Evolutionary conservation across 2,797 vertebrate genomes (phyloP).

Genomic region (Melanotaenia parkinsoni): DNA sequence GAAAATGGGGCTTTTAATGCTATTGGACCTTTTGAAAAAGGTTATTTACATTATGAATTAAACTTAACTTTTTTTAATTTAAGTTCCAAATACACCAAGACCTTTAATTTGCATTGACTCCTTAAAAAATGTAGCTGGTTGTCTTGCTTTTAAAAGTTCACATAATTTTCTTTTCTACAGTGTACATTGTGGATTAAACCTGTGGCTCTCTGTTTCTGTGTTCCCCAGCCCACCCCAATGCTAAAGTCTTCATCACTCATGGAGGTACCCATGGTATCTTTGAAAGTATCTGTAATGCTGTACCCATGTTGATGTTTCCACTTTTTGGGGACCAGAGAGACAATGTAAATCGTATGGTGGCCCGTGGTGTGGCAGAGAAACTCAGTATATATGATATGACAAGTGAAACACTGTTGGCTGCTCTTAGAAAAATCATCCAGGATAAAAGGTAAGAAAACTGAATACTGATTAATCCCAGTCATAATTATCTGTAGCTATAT

Average conservation of each 20-base stretch:
- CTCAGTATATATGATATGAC: slow-evolving; percentile 85
- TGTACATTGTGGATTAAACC: neutral
- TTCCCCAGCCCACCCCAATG: slow-evolving; percentile 87
- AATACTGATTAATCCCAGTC: neutral
- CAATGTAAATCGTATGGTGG: slow-evolving; percentile 86
- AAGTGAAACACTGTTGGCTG: slow-evolving; percentile 77
- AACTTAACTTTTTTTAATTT: too few species aligned
- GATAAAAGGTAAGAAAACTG: slow-evolving; percentile 85
- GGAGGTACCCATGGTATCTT: slow-evolving; percentile 92
- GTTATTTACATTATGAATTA: too few species aligned
- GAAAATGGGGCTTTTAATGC: too few species aligned
- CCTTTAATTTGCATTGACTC: too few species aligned
- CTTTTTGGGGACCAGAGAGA: slow-evolving; percentile 93
- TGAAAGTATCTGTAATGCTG: slow-evolving; percentile 90
- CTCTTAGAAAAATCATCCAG: slow-evolving; percentile 84
- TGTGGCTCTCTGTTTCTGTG: slow-evolving; percentile 23
- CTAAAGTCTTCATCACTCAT: slow-evolving; percentile 91
- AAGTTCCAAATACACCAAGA: too few species aligned
- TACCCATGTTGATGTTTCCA: slow-evolving; percentile 94
- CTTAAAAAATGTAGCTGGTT: too few species aligned
- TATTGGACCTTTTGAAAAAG: neutral
- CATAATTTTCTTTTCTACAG: too few species aligned
- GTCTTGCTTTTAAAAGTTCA: too few species aligned
- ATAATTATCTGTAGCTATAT: neutral
- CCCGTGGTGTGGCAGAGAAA: slow-evolving; percentile 84